phyloP scores from a whole-genome alignment of 2,888 invertebrate species.

The Thera obeliscata region DNA sequence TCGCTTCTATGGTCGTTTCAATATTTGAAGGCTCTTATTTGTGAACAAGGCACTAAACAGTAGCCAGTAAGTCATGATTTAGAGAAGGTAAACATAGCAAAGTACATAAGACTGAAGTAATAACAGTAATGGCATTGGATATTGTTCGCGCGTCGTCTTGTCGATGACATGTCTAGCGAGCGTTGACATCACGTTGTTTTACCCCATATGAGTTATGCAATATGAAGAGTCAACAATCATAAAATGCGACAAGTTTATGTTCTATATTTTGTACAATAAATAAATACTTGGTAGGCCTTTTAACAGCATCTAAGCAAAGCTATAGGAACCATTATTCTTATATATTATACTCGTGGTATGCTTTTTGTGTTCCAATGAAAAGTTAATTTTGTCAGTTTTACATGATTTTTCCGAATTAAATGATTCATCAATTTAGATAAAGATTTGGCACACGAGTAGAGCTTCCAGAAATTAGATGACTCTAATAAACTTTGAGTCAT shows the following conservation, averaged over 20 bases:
- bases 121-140: conserved; percentile 67
- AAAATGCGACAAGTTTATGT: conserved; percentile 7
- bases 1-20: conserved; percentile 20
- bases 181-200: conserved; percentile 53
- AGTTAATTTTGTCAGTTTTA: no score
- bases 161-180: conserved; percentile 33
- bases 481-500: background rate
- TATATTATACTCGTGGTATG: no score
- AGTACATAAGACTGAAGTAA: conserved; percentile 50
- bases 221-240: conserved; percentile 18
- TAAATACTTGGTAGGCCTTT: background rate
- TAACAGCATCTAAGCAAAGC: no score
- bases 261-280: background rate
- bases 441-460: conserved; percentile 26
- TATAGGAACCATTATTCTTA: no score
- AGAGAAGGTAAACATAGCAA: conserved; percentile 1
- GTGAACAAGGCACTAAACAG: conserved; percentile 20
- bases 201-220: conserved; percentile 36
- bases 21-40: conserved; percentile 11
- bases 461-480: conserved; percentile 2
- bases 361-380: no score
- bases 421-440: conserved; percentile 33
- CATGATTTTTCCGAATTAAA: background rate
- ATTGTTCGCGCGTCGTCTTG: conserved; percentile 61
- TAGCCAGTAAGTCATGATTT: conserved; percentile 28